A percentile compares a stretch with the other conserved stretches of the same genome.
phyloP scores from a whole-genome alignment of 2,113 vertebrate species.

The Ascaphus truei region DNA sequence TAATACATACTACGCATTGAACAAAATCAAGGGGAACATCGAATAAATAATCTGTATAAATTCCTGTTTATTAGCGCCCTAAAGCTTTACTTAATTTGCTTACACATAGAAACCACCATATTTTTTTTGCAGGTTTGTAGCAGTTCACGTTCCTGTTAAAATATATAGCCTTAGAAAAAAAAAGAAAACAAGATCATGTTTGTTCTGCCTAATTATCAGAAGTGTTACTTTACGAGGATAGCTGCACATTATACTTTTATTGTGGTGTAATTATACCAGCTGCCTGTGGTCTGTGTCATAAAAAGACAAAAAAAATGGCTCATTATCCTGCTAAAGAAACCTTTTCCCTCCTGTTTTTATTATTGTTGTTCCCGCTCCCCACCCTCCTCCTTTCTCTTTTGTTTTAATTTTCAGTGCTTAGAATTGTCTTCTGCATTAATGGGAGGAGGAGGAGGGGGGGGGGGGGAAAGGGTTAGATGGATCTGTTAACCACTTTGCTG shows the following conservation, averaged over 20 bases:
- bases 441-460: slow-evolving; percentile 31
- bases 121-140: neutral
- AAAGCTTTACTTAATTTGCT: neutral
- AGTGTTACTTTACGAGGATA: slow-evolving; percentile 78
- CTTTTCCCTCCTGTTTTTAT: slow-evolving; percentile 49
- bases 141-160: slow-evolving; percentile 6
- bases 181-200: slow-evolving; percentile 57
- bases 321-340: slow-evolving; percentile 74
- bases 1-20: too few relatives aligned
- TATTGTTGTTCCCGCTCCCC: slow-evolving; percentile 8
- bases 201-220: slow-evolving; percentile 80
- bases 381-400: slow-evolving; percentile 61
- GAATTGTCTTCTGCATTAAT: too few relatives aligned
- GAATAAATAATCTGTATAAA: slow-evolving; percentile 21
- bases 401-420: slow-evolving; percentile 63
- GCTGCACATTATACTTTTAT: slow-evolving; percentile 80
- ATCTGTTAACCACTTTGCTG: neutral
- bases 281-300: slow-evolving; percentile 81
- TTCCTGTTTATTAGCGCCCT: slow-evolving; percentile 7
- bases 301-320: slow-evolving; percentile 78
- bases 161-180: slow-evolving; percentile 22
- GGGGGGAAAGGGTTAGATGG: slow-evolving; percentile 32
- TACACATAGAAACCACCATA: neutral
- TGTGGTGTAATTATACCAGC: slow-evolving; percentile 77
- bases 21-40: too few relatives aligned